Evolutionary conservation across 2,113 vertebrate species (phyloP), one percentile per base, ranked within the genome.

Genomic region (Pedionomus torquatus): DNA sequence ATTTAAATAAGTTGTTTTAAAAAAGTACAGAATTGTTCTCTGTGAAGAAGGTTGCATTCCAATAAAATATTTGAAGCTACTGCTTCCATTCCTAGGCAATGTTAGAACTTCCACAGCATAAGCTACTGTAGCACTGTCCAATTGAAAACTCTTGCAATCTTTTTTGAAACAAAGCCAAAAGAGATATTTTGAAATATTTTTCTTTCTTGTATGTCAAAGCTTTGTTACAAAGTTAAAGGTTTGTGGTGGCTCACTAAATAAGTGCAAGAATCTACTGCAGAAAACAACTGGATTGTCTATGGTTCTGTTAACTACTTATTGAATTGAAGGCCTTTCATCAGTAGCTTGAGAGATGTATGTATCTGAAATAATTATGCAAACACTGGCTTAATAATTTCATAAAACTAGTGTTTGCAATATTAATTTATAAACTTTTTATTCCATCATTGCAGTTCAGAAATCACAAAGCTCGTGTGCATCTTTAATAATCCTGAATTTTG

Each of bases 331-430:
- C 18, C 23, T 55, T 79, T 65, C 37, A 83, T 94, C 69, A 83
- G 46, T 85, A 95, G 37, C 51, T 90, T 80, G 39, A 91, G 71
- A 76, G 17, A 58, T 68, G 19, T n/a, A 61, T 52, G 63, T 80
- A 35, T 66, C 55, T 81, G 24, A 84, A 88, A 76, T 57, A 90
- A 96, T 92, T 88, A 76, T 81, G 35, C 30, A 39, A 82, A 66
- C 13, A 41, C 17, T 72, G 37, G 51, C 25, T 68, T 93, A 89
- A 66, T 72, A 64, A 57, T 84, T 75, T 90, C 31, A 69, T 39
- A 43, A 75, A 93, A 89, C 69, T 86, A 79, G 39, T 70, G 60
- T 74, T 87, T 96, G 46, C 74, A 87, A 41, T 91, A 17, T 74
- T 75, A 83, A 69, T 94, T 84, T 54, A 63, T 61, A 66, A 91